Evolutionary conservation across 2,113 vertebrate species (phyloP), one percentile per base, ranked within the genome.

Genomic region (Athene noctua): DNA sequence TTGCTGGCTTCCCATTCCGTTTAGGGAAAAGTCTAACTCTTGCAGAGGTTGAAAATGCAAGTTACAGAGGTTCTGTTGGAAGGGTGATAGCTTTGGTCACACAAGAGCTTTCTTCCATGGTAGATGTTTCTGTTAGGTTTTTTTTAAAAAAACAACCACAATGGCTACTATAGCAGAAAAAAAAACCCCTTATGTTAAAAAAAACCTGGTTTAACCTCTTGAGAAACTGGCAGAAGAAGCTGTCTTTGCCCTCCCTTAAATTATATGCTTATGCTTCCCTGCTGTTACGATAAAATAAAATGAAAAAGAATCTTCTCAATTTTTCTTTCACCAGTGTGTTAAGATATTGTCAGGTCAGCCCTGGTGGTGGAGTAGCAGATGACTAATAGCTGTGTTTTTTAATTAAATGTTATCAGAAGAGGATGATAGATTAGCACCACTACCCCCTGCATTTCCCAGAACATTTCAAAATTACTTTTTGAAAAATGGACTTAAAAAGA

Each of bases 381-480:
- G 97, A 97, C 91, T 92, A 97, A 97, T 96, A 95, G 94, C 84
- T 38, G 51, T 86, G 84, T 15, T 14, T 80, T 97, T 97, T 97
- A 96, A 97, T 97, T 97, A 97, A 97, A 94, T 80, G 71, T 86
- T 97, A 97, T 97, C 96, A 96, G 96, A 90, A 91, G 87, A 85
- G 94, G 91, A 91, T 97, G 97, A 97, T 96, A 95, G 96, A 97
- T 96, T 96, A 95, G 81, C 42, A 77, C 32, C 1, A 3, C 84
- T 92, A 88, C 95, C 96, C 95, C 91, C 89, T 88, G 77, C 66
- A 52, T 91, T 91, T 97, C 86, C 89, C 92, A 96, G 92, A 95
- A 96, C 95, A 97, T 94, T 95, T 95, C 94, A 96, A 96, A 96
- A 97, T 97, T 97, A 85, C 89, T 97, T 97, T 97, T 96, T 97